phyloP scores from a whole-genome alignment of 2,113 vertebrate genomes.

The Sylvilagus bachmani region DNA sequence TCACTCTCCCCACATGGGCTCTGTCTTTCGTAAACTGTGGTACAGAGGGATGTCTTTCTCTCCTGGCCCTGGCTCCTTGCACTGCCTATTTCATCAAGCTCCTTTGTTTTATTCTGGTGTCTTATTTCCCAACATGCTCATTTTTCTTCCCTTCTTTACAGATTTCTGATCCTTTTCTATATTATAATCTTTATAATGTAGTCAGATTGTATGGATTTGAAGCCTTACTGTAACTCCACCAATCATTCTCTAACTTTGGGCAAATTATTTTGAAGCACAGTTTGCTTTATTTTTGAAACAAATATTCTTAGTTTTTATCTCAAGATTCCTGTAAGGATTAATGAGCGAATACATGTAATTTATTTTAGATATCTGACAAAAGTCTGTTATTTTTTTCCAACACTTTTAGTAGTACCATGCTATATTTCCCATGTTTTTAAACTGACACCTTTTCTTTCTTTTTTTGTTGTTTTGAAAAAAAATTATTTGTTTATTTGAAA shows the following conservation, averaged over 20 bases:
- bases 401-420: not conserved
- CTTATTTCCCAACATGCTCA: conserved; percentile 3
- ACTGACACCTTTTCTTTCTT: too few species aligned
- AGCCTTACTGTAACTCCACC: not conserved
- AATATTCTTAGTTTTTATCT: conserved; percentile 10
- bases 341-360: not conserved
- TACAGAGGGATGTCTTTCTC: not conserved
- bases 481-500: too few species aligned
- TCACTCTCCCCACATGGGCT: not conserved
- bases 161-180: not conserved
- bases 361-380: not conserved
- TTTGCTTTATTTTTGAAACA: conserved; percentile 29
- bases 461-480: too few species aligned
- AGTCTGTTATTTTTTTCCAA: not conserved
- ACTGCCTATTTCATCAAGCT: not conserved
- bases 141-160: not conserved
- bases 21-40: not conserved
- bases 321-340: not conserved
- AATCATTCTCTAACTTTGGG: conserved; percentile 25
- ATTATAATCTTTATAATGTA: not conserved
- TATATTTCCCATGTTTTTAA: not conserved
- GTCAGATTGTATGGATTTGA: conserved; percentile 32
- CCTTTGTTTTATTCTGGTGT: conserved; percentile 1
- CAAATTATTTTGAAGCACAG: conserved; percentile 41
- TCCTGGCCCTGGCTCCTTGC: not conserved